Evolutionary conservation across 2,888 invertebrate species (phyloP).

Genomic region (Teleiodes luculella): DNA sequence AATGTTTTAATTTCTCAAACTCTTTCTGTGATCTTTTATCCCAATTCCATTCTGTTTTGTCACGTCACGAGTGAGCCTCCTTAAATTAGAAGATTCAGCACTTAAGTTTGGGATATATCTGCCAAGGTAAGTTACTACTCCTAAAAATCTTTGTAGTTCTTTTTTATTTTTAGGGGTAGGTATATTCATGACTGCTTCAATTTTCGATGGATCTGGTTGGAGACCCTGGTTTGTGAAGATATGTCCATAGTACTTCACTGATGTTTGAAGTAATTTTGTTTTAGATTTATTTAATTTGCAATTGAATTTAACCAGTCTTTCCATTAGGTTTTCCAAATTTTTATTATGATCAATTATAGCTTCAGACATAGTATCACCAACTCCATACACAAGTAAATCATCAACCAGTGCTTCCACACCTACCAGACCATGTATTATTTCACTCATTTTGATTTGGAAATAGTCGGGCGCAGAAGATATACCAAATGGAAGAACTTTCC

Average conservation of each 20-base stretch:
- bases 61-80: background rate
- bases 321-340: background rate
- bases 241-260: no score
- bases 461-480: background rate
- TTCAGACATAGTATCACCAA: slow-evolving; percentile 8
- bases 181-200: slow-evolving; percentile 6
- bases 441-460: background rate
- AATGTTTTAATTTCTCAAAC: slow-evolving; percentile 6
- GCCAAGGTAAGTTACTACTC: slow-evolving; percentile 6
- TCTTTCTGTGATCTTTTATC: slow-evolving; percentile 1
- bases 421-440: background rate
- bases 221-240: no score
- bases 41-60: slow-evolving; percentile 7
- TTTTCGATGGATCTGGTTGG: background rate
- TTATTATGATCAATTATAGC: slow-evolving; percentile 3
- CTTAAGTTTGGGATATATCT: slow-evolving; percentile 6
- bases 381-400: slow-evolving; percentile 12
- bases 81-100: background rate
- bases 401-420: slow-evolving; percentile 9
- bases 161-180: slow-evolving; percentile 6
- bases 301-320: slow-evolving; percentile 2
- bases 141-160: no score
- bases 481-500: background rate
- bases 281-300: no score
- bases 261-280: no score